Conservation (phyloP, 37 sponge, comb jelly and placozoan species). For the Spongilla lacustris region DNA sequence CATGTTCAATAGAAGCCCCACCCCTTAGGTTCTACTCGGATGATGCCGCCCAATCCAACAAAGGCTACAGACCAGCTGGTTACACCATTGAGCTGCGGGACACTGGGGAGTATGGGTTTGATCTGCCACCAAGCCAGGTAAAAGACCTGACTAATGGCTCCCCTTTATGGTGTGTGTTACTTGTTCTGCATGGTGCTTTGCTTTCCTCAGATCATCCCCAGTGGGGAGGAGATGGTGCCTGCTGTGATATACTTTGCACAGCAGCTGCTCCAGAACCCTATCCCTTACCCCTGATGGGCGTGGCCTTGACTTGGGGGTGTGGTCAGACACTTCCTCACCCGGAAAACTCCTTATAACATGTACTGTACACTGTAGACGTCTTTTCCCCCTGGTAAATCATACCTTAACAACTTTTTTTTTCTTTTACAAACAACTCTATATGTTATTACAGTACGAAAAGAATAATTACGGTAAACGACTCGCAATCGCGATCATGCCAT, state of each 20-base stretch:
- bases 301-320: too few relatives aligned
- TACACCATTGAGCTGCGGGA: slow-evolving; percentile 70
- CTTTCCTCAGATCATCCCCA: slow-evolving; percentile 52
- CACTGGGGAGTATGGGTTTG: slow-evolving; percentile 66
- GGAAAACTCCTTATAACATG: too few relatives aligned
- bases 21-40: slow-evolving; percentile 60
- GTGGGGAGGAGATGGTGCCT: slow-evolving; percentile 57
- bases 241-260: slow-evolving; percentile 50
- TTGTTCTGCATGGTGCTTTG: background rate
- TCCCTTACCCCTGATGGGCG: background rate
- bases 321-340: too few relatives aligned
- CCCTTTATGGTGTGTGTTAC: background rate
- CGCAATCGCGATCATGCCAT: too few relatives aligned
- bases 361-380: too few relatives aligned
- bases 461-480: too few relatives aligned
- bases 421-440: too few relatives aligned
- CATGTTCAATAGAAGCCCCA: too few relatives aligned
- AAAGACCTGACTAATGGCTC: too few relatives aligned
- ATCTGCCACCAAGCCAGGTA: slow-evolving; percentile 56
- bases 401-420: too few relatives aligned
- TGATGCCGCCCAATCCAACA: slow-evolving; percentile 36
- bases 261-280: slow-evolving; percentile 24
- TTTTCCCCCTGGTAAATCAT: too few relatives aligned
- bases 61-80: slow-evolving; percentile 62
- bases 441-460: too few relatives aligned